phyloP scores from a whole-genome alignment of 1,140 invertebrate genomes.

The Pissodes strobi region DNA sequence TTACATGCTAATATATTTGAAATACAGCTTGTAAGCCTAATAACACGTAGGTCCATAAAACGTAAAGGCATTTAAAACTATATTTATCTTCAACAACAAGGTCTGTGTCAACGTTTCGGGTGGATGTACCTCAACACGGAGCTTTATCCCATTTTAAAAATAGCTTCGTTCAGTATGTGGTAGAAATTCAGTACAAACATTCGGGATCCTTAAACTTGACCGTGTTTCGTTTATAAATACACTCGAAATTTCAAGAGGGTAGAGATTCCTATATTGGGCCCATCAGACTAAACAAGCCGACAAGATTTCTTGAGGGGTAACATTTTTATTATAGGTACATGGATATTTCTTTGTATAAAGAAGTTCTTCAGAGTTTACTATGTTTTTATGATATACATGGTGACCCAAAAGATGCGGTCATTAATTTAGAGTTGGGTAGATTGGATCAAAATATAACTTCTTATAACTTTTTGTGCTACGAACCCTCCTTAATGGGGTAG shows the following conservation, averaged over 20 bases:
- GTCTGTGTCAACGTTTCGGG: conserved; percentile 18
- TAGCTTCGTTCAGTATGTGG: conserved; percentile 9
- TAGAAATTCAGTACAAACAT: conserved; percentile 4
- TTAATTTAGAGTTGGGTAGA: no score
- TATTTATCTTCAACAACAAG: conserved; percentile 3
- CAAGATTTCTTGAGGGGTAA: neutral
- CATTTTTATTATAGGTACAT: no score
- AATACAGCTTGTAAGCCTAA: no score
- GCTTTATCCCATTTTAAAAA: conserved; percentile 18
- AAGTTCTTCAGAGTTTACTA: no score
- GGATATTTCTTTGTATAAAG: no score
- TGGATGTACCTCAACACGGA: conserved; percentile 10
- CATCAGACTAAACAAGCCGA: conserved; percentile 4
- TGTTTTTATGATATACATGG: no score
- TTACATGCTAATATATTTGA: no score
- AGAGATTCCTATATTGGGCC: neutral
- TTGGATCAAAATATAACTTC: no score
- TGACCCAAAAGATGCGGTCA: no score
- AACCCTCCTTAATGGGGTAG: no score
- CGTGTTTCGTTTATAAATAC: conserved; percentile 20
- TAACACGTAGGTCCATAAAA: no score
- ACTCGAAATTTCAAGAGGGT: conserved; percentile 19
- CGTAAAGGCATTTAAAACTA: neutral
- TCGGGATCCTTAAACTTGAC: conserved; percentile 17
- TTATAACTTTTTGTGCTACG: no score